Base-by-base conservation (phyloP, 2,888 invertebrate genomes). In the Ligdia adustata region DNA sequence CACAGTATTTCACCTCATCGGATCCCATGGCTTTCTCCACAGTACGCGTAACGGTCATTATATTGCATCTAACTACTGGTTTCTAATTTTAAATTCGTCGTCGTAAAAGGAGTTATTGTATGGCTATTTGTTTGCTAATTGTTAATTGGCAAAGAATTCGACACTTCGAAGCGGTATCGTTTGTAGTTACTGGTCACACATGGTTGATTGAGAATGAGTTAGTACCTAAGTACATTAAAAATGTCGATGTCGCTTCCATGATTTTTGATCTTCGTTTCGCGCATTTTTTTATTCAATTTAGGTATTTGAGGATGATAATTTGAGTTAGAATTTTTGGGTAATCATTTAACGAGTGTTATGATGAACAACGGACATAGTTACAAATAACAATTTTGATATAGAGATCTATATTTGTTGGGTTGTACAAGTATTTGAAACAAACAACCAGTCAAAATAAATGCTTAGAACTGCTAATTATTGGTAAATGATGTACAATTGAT, bases 281-380 rank as follows among this genome's bases (percentile, higher is more conserved):
- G 79, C 83, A 84, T 88, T 88, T 84, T 77, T 72, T 82, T 82
- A 88, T 87, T 89, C 86, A 88, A 87, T 88, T 84, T 80, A 73
- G n/a, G n/a, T n/a, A n/a, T n/a, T n/a, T n/a, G n/a, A n/a, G n/a
- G n/a, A n/a, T n/a, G n/a, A n/a, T n/a, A n/a, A n/a, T n/a, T n/a
- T n/a, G n/a, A n/a, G n/a, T n/a, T n/a, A n/a, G n/a, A n/a, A n/a
- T n/a, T n/a, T n/a, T n/a, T n/a, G n/a, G n/a, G n/a, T n/a, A n/a
- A n/a, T n/a, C n/a, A n/a, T n/a, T n/a, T n/a, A n/a, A n/a, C n/a
- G n/a, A n/a, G n/a, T n/a, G n/a, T n/a, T n/a, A n/a, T n/a, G n/a
- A n/a, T n/a, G n/a, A n/a, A n/a, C n/a, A n/a, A n/a, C n/a, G n/a
- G n/a, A n/a, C n/a, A n/a, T n/a, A n/a, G n/a, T n/a, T n/a, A n/a